Evolutionary conservation across 2,113 vertebrate genomes (phyloP).

Genomic region (Hippocampus zosterae): DNA sequence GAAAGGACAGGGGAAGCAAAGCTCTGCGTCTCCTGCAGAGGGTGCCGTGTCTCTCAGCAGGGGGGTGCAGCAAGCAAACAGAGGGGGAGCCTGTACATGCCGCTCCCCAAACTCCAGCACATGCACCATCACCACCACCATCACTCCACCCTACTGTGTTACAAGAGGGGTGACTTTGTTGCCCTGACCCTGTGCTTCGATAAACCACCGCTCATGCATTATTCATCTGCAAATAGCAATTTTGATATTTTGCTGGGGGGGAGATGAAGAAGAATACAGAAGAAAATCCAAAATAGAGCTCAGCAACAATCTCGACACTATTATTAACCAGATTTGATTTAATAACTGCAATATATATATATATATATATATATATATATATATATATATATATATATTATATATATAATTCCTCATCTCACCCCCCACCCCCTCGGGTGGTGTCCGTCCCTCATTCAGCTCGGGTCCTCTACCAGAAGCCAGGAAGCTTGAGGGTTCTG

Average conservation of each 20-base stretch:
- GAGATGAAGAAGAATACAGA: conserved; percentile 82
- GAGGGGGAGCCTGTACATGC: conserved; percentile 75
- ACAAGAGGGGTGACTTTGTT: conserved; percentile 57
- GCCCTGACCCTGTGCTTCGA: conserved; percentile 74
- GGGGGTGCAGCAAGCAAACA: conserved; percentile 67
- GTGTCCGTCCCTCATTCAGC: no score
- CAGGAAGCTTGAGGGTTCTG: no score
- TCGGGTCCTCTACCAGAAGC: no score
- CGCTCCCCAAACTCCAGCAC: conserved; percentile 46
- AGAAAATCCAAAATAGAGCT: conserved; percentile 84
- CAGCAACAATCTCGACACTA: conserved; percentile 10
- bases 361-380: no score
- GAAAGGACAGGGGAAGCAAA: conserved; percentile 81
- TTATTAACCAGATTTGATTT: neutral
- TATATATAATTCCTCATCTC: no score
- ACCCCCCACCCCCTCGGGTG: no score
- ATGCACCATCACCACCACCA: conserved; percentile 51
- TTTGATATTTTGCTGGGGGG: conserved; percentile 92
- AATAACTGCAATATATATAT: neutral
- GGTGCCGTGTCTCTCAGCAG: conserved; percentile 66
- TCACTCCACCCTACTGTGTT: conserved; percentile 75
- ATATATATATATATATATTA: no score
- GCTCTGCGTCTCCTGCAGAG: conserved; percentile 77
- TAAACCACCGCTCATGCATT: conserved; percentile 92
- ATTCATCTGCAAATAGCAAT: conserved; percentile 97